Percentiles rank a stretch among this genome's conserved stretches.
Evolutionary conservation across 2,113 vertebrate genomes (phyloP).

Genomic region (Pteropus alecto): DNA sequence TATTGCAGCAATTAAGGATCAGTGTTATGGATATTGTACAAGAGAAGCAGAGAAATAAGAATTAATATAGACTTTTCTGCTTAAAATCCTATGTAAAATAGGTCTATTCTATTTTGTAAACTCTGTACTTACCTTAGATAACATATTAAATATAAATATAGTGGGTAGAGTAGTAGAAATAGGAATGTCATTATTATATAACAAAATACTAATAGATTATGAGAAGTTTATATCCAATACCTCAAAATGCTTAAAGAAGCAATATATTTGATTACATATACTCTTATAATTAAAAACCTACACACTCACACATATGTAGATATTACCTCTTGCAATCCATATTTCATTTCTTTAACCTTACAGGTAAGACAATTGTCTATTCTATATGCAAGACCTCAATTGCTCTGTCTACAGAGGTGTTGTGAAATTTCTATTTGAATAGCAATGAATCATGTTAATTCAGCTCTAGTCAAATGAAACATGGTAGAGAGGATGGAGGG

Average conservation of each 20-base stretch:
- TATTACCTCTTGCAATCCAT: constrained; percentile 19
- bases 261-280: constrained; percentile 8
- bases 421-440: constrained; percentile 55
- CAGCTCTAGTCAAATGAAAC: constrained; percentile 34
- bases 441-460: constrained; percentile 56
- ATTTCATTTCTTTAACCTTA: constrained; percentile 51
- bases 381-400: constrained; percentile 31
- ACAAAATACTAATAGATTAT: constrained; percentile 24
- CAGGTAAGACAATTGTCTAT: constrained; percentile 35
- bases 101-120: background rate
- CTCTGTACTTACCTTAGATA: background rate
- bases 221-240: background rate
- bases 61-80: background rate
- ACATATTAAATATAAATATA: background rate
- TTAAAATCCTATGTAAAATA: background rate
- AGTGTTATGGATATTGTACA: background rate
- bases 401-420: constrained; percentile 35
- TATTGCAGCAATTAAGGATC: background rate
- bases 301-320: background rate
- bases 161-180: background rate
- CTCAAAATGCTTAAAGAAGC: background rate
- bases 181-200: background rate
- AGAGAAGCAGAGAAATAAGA: background rate
- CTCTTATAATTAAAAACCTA: constrained; percentile 25
- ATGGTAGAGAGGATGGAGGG: background rate